Base-by-base conservation (phyloP, 2,888 invertebrate species). In the Ornithoptera priamus region DNA sequence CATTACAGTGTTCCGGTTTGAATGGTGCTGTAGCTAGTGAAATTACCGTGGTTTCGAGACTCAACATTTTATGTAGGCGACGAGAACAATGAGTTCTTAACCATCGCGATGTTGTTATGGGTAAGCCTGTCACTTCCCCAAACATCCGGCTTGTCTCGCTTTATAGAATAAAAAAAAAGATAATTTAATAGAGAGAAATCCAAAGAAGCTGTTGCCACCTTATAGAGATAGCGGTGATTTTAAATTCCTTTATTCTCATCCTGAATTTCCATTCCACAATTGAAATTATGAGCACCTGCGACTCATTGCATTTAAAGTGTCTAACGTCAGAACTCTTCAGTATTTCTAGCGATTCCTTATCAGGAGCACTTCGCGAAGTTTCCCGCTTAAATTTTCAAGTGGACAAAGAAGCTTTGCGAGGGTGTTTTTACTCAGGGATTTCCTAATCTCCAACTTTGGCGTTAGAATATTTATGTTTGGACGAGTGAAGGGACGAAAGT, bases 241-340 rank as follows among this genome's bases (percentile, higher is more conserved):
- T 53, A 53, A 53, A 53, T 53, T n/a, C 17, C 53, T 7, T 39
- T 39, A 10, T 53, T 53, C 53, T 17, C 12, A 50, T 50, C 50
- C 2, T 7, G 50, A 50, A 50, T 58, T 58, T 46, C 30, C 65
- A 46, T 46, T 62, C 6, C 22, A 56, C 53, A 42, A 56, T 67
- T 62, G 67, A 67, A 56, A 62, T 62, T 42, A 56, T 18, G 62
- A 67, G 56, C 67, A 67, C 67, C 67, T 67, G 67, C 56, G 67
- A 56, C 67, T 18, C 67, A 56, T 62, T 67, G 53, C 67, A 67
- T 67, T 62, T 62, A 62, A 67, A 67, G 62, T 67, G 62, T 67
- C 61, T 67, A 56, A 61, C 67, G 53, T 67, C 56, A 56, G 20
- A 62, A 67, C 56, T 42, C 62, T 67, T 67, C 62, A 62, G 56